Base-by-base conservation (phyloP, 2,888 invertebrate species). In the Thereva unica region DNA sequence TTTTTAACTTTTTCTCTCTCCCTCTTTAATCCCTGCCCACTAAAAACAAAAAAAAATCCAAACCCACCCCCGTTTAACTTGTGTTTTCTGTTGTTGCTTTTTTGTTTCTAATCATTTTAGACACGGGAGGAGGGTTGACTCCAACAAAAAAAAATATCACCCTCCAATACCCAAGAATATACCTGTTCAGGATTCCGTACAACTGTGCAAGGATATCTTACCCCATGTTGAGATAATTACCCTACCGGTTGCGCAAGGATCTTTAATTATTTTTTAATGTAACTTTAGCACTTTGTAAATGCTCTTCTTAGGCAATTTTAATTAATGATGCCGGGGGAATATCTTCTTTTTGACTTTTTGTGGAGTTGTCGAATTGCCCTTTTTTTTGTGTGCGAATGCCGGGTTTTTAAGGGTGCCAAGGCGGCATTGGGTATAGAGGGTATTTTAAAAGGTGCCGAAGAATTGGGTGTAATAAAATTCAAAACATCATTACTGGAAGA, bases 221-320 rank as follows among this genome's bases (percentile, higher is more conserved):
- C 35, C 50, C 5, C 6, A 40, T 34, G 45, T 41, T 34, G 44
- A 40, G 53, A 50, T 53, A 53, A 53, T 53, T 53, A 53, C 10
- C 53, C 8, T 44, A 12, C 45, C 38, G 56, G 35, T 52, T 52
- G 37, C 34, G 23, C 55, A 55, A 52, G 52, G 59, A 12, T 59
- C 42, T 42, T 52, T 66, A 66, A 66, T 66, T 66, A 66, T 59
- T 59, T 59, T 66, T 66, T 66, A 66, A 66, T 66, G 66, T 59
- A 45, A 57, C 34, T 59, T 59, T 59, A 57, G 56, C 65, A 65
- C 57, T 56, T 50, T 50, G 47, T 56, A 65, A 49, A 65, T 23
- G 61, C 40, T n/a, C 61, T 35, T 38, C 53, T 53, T 53, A 53
- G 23, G 53, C 23, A 53, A 53, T 53, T 53, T 53, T 35, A 38